Percentiles rank a stretch among this genome's conserved stretches.
Conservation (phyloP, 2,113 vertebrate species). For the Galemys pyrenaicus region DNA sequence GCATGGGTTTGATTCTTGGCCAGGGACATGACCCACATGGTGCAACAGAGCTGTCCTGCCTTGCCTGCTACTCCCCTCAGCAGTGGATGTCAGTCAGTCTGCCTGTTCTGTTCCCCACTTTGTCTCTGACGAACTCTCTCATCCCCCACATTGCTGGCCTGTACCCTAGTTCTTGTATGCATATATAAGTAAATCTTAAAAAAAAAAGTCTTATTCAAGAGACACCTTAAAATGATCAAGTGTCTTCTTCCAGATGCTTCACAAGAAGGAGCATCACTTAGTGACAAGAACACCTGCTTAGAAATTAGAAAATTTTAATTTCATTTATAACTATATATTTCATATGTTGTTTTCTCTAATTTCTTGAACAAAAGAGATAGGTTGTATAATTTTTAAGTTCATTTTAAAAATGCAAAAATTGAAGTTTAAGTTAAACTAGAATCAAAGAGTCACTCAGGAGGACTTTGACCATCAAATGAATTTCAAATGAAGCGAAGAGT, state of each 20-base stretch:
- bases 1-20: too few relatives aligned
- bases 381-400: neutral
- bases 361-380: neutral
- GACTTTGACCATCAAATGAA: neutral
- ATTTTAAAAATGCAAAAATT: constrained; percentile 28
- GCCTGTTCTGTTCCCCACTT: too few relatives aligned
- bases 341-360: neutral
- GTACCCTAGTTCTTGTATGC: too few relatives aligned
- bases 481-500: neutral
- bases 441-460: neutral
- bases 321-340: constrained; percentile 14
- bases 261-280: neutral
- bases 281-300: neutral
- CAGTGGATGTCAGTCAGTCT: too few relatives aligned
- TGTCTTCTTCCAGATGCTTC: neutral
- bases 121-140: too few relatives aligned
- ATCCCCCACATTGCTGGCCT: too few relatives aligned
- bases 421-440: neutral
- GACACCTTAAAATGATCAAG: neutral
- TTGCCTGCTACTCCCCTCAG: too few relatives aligned
- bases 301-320: neutral
- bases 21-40: too few relatives aligned
- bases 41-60: too few relatives aligned
- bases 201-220: too few relatives aligned
- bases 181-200: too few relatives aligned